Evolutionary conservation across 2,888 invertebrate species (phyloP), one percentile per base, ranked within the genome.

Genomic region (Ophraella communa): DNA sequence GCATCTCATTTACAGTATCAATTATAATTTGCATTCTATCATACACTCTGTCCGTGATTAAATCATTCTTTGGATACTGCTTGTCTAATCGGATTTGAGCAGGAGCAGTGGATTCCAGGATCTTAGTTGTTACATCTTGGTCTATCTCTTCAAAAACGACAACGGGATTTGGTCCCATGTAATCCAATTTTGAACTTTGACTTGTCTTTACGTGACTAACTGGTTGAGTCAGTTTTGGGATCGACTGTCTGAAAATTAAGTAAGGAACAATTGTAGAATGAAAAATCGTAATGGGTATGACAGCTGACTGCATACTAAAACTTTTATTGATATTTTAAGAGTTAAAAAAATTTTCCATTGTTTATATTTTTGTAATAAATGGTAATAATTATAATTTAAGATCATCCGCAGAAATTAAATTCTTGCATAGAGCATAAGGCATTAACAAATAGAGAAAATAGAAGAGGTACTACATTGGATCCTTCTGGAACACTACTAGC

Each of bases 21-120:
- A 91, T 82, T 63, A 92, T 87, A 60, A 87, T 81, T 74, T 87
- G 87, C n/a, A 87, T 86, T 57, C 92, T 82, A 45, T 82, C 81
- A 8, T 87, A 65, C 30, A 85, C 76, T 67, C 85, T 79, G 39
- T 84, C 82, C 1, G 86, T 84, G 5, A 71, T 7, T 14, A 59
- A 52, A 21, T 63, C 65, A 24, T 8, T 23, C 11, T 18, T 53
- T 45, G 45, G 53, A 55, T 69, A 71, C 7, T 27, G 8, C 2
- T 17, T 60, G 3, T 59, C 58, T 8, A 66, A 33, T 18, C 42
- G 53, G 24, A 39, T 64, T 17, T 20, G n/a, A 14, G 18, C 1
- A 21, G 78, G 70, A 17, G 75, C 73, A 11, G 79, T 80, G 4
- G 82, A 80, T 39, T 75, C 67, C 18, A 78, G 74, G 20, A 83